phyloP scores from a whole-genome alignment of 53 echinoderm and acorn worm genomes.

The Paracentrotus lividus region DNA sequence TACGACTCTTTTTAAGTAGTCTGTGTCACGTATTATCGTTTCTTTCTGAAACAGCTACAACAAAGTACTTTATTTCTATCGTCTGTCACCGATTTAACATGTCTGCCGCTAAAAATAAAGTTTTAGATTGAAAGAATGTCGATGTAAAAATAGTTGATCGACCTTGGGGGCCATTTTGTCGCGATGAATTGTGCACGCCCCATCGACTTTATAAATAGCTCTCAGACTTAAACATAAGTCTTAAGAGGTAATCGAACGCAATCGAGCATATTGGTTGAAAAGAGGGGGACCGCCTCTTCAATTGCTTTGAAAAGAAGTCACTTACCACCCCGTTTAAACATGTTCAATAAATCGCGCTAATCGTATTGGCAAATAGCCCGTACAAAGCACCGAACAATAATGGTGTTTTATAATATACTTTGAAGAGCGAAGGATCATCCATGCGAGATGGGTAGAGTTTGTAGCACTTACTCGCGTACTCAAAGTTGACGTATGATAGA shows the following conservation, averaged over 20 bases:
- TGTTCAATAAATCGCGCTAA: slow-evolving; percentile 50
- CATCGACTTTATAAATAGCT: slow-evolving; percentile 69
- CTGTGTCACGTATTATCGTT: slow-evolving; percentile 2
- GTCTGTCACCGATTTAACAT: not conserved
- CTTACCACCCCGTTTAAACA: slow-evolving; percentile 56
- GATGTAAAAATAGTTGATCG: slow-evolving; percentile 21
- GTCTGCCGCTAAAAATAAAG: slow-evolving; percentile 23
- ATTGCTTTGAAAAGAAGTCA: slow-evolving; percentile 49
- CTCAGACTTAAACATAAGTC: slow-evolving; percentile 23
- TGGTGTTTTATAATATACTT: slow-evolving; percentile 31
- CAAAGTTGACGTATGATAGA: slow-evolving; percentile 61
- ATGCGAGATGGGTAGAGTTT: slow-evolving; percentile 26
- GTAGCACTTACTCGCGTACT: slow-evolving; percentile 38
- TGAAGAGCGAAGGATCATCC: not conserved
- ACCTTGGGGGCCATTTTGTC: slow-evolving; percentile 57
- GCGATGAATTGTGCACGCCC: slow-evolving; percentile 24
- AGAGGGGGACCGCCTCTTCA: slow-evolving; percentile 32
- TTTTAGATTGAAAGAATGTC: not conserved
- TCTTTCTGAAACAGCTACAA: not conserved
- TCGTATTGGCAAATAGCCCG: slow-evolving; percentile 69
- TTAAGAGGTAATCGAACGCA: slow-evolving; percentile 59
- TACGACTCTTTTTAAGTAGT: not conserved
- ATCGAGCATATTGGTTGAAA: slow-evolving; percentile 45
- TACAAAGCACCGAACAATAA: slow-evolving; percentile 57
- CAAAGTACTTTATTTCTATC: not conserved